Evolutionary conservation across 2,888 invertebrate species (phyloP), one percentile per base, ranked within the genome.

Genomic region (Resseliella maxima): DNA sequence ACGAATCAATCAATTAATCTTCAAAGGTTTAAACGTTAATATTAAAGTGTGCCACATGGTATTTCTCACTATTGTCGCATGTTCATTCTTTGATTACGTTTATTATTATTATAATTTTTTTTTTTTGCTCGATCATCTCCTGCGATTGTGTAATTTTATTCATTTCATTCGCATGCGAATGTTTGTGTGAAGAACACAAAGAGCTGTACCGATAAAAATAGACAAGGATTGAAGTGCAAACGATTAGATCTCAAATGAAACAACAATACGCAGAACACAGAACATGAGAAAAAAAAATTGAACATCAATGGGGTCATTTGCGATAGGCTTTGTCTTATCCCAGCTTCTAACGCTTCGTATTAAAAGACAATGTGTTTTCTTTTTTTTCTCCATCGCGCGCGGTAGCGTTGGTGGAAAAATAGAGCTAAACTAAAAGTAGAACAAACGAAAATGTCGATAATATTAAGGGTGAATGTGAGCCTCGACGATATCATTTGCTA

Each of bases 1-100:
- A 2, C 81, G 36, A 83, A 83, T 38, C 83, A 27, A 83, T 83
- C 83, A 83, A 83, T 83, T 83, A 83, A 83, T 12, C 24, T 81
- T 36, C 83, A 38, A 83, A n/a, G 15, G 72, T 27, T 59, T 59
- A 24, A 27, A 8, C 24, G 59, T 54, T 54, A 12, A 10, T 54
- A 18, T 54, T 54, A 8, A 12, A 41, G 12, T 41, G 41, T 50
- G 50, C 2, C 50, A 31, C 27, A 64, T 15, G 10, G 15, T 3
- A 72, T 31, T 72, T 31, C n/a, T 64, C 27, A 2, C 5, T 31
- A 27, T 64, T 27, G 64, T 64, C 64, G 8, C 64, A 64, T 2
- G 8, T 27, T 64, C 50, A 50, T n/a, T n/a, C n/a, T n/a, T 12
- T 8, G 41, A 41, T 41, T 5, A 5, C 41, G 6, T 41, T 41